Base-by-base conservation (phyloP, 2,888 invertebrate genomes). In the Resseliella maxima region DNA sequence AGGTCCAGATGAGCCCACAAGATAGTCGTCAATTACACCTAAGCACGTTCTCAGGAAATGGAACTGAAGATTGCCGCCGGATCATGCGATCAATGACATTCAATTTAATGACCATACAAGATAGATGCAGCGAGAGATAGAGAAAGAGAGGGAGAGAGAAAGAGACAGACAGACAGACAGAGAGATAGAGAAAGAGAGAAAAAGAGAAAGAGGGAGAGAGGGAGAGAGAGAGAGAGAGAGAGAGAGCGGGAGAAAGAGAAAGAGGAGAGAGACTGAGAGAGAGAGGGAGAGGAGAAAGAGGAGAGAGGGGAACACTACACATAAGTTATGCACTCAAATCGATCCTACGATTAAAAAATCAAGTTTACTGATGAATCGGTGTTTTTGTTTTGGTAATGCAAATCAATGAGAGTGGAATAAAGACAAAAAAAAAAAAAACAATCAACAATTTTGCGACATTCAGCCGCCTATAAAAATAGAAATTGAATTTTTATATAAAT, bases 401-500 rank as follows among this genome's bases (percentile, higher is more conserved):
- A 31, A 21, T 31, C 72, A 15, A 35, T 5, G 8, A 35, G 3
- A 27, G 18, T 35, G 8, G 50, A 72, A 72, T 3, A 31, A 31
- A 31, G 24, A 24, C n/a, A 24, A 24, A 50, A 21, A 18, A 50
- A 50, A 2, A 6, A 59, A 24, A 59, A 59, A 24, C n/a, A 59
- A 59, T 59, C 24, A 59, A 18, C 50, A 50, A 21, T n/a, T n/a
- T n/a, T 12, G 31, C 72, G 27, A 72, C 72, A 31, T 18, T 72
- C 31, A 72, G 72, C 72, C 72, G 72, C 72, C 72, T 35, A 72
- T 72, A 8, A 72, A n/a, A 72, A 72, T 72, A 72, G 72, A 72
- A 72, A 72, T 72, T 72, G 72, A 72, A 72, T 72, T 72, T 59
- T 72, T 72, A 35, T 72, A 72, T 72, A 72, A 72, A 72, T 72